A percentile compares a stretch with the other conserved stretches of the same genome.
Evolutionary conservation across 2,113 vertebrate genomes (phyloP).

Genomic region (Acanthochromis polyacanthus): DNA sequence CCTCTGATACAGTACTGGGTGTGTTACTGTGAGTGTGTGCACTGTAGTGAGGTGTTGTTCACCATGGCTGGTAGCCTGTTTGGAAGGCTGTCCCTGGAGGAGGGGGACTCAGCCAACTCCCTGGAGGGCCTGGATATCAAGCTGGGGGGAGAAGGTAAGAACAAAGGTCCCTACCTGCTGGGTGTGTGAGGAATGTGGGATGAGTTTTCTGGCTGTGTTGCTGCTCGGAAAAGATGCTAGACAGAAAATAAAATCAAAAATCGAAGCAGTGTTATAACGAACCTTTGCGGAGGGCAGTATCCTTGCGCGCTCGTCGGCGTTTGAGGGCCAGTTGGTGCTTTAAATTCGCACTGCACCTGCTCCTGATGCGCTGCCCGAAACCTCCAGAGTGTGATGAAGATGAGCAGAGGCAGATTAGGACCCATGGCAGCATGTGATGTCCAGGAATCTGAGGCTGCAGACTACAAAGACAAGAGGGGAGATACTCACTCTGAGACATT

Average conservation of each 20-base stretch:
- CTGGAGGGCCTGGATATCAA: constrained; percentile 83
- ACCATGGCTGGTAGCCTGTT: constrained; percentile 86
- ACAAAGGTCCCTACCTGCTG: constrained; percentile 33
- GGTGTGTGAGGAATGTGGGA: constrained; percentile 12
- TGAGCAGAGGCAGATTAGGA: constrained; percentile 55
- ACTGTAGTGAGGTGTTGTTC: constrained; percentile 63
- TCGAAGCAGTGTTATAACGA: constrained; percentile 2
- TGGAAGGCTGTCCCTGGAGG: constrained; percentile 85
- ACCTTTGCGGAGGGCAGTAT: background rate
- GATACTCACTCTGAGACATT: background rate
- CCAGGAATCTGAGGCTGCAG: constrained; percentile 32
- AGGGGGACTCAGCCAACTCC: constrained; percentile 84
- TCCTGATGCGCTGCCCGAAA: constrained; percentile 27
- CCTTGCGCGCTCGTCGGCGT: background rate
- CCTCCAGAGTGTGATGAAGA: constrained; percentile 61
- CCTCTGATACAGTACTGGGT: constrained; percentile 65
- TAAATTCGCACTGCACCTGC: constrained; percentile 56
- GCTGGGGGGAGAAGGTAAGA: constrained; percentile 84
- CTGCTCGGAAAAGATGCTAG: background rate
- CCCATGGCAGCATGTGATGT: constrained; percentile 50
- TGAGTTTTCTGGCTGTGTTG: background rate
- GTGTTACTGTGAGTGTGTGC: constrained; percentile 58
- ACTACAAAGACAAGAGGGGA: constrained; percentile 10
- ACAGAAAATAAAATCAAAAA: background rate
- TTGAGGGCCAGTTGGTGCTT: constrained; percentile 22